Conservation (phyloP, 2,113 vertebrate genomes). For the Sinosuthora webbiana region DNA sequence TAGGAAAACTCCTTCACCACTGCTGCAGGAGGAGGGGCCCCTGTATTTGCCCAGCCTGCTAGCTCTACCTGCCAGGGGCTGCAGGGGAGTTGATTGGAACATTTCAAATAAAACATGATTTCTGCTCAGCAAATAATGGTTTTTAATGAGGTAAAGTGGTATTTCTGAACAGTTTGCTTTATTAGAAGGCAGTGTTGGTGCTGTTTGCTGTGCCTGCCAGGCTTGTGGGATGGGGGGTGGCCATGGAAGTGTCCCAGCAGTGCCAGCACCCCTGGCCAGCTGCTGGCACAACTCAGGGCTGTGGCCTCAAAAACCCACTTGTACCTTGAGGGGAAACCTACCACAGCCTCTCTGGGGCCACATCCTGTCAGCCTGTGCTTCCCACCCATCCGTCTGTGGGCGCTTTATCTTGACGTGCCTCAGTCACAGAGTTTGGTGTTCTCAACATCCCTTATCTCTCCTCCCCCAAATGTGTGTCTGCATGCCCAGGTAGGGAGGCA, state of each 20-base stretch:
- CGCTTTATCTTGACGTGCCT: not conserved
- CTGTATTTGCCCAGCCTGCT: not conserved
- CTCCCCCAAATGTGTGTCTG: not conserved
- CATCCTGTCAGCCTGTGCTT: not conserved
- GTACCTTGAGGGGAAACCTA: not conserved
- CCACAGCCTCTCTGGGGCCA: not conserved
- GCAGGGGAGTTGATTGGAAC: not conserved
- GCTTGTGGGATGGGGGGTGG: not conserved
- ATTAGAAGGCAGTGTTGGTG: not conserved
- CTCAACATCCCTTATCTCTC: not conserved
- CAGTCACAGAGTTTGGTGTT: not conserved
- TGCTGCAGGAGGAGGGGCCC: not conserved
- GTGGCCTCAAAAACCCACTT: not conserved
- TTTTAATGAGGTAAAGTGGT: not conserved
- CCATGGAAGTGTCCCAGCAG: not conserved
- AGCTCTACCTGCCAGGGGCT: not conserved
- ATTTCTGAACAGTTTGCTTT: not conserved
- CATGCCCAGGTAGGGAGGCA: fast-evolving
- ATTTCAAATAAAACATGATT: not conserved
- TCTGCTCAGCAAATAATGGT: not conserved
- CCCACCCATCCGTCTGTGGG: not conserved
- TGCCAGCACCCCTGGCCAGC: not conserved
- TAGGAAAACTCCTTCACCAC: not conserved
- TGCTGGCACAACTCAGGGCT: not conserved
- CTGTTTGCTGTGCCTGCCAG: not conserved